phyloP scores from a whole-genome alignment of 2,113 vertebrate species.

The Emydocephalus ijimae region DNA sequence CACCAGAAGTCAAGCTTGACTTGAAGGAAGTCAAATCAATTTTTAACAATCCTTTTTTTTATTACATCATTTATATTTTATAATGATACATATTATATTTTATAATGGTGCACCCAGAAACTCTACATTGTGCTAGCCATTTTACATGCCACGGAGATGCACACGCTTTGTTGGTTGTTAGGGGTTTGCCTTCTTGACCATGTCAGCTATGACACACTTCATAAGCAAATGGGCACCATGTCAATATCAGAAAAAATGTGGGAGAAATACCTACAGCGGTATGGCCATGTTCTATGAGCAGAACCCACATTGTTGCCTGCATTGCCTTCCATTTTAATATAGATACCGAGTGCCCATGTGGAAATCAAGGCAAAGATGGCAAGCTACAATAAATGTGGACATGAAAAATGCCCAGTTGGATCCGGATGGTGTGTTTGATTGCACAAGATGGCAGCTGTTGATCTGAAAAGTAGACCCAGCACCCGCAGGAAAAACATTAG shows the following conservation, averaged over 20 bases:
- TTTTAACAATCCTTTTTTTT: not conserved
- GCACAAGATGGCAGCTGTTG: not conserved
- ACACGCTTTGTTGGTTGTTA: not conserved
- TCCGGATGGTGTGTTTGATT: not conserved
- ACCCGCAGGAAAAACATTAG: not conserved
- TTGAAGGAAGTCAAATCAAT: not conserved
- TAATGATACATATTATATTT: not conserved
- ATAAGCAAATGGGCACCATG: not conserved
- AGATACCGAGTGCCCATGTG: not conserved
- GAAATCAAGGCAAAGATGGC: not conserved
- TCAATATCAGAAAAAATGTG: not conserved
- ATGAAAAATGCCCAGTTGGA: not conserved
- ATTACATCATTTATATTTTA: not conserved
- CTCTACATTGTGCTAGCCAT: not conserved
- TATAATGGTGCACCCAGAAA: not conserved
- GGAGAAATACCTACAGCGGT: not conserved
- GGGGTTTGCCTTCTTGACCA: not conserved
- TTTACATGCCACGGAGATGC: not conserved
- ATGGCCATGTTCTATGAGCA: not conserved
- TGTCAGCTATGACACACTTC: not conserved
- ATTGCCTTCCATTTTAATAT: not conserved
- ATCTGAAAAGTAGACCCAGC: not conserved
- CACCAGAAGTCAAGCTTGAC: not conserved
- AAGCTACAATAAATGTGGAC: not conserved
- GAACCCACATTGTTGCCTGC: not conserved